These are phyloP conservation scores for Troides aeacus DNA, from an alignment of 2,888 invertebrate species.

Conservation along the genomic window DNA sequence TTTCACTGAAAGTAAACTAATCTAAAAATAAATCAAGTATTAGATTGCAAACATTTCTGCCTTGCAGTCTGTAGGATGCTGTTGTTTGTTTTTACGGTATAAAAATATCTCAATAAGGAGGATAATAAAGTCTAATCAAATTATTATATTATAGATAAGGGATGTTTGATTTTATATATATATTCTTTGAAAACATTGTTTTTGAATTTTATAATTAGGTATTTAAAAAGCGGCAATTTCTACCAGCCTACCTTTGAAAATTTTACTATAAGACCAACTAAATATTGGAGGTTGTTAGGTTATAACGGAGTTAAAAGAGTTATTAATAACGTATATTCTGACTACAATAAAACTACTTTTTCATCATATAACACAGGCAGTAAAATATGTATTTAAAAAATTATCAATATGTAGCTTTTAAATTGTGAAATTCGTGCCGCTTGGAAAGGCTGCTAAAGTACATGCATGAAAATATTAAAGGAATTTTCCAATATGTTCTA, in stretches of 20 bases:
- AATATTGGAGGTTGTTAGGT: no score
- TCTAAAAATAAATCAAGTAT: not conserved
- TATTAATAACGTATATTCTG: no score
- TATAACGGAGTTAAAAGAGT: no score
- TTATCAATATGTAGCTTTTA: not conserved
- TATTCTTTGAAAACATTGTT: no score
- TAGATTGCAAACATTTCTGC: not conserved
- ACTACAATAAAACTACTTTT: no score
- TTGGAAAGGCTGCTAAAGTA: constrained; percentile 2
- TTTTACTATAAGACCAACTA: no score
- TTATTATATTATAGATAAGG: no score
- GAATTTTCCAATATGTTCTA: constrained; percentile 13
- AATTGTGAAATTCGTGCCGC: not conserved
- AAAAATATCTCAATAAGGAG: not conserved
- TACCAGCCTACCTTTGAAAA: no score
- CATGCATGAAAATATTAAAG: constrained; percentile 8
- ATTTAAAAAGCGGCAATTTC: no score
- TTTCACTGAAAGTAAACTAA: not conserved
- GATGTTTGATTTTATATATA: no score
- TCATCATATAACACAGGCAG: not conserved
- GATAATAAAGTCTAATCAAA: no score
- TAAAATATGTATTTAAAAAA: not conserved
- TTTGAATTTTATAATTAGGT: no score
- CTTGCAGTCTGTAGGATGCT: not conserved
- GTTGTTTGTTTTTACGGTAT: not conserved